Conservation (phyloP, 1,140 invertebrate species). For the Carposina sasakii region DNA sequence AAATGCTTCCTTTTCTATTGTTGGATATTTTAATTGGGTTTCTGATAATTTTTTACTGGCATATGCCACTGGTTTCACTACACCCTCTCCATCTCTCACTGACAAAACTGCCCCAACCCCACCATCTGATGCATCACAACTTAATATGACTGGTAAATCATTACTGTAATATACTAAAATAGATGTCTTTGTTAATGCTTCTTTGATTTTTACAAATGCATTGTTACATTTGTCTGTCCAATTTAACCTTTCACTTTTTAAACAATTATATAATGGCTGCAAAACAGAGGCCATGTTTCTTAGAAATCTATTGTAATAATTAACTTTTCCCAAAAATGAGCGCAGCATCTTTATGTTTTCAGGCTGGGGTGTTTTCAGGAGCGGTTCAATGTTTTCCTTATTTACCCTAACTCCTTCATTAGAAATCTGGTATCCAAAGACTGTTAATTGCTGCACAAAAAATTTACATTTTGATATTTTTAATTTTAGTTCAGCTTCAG, state of each 20-base stretch:
- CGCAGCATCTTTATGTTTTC: conserved; percentile 15
- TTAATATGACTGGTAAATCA: conserved; percentile 7
- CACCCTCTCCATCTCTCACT: conserved; percentile 8
- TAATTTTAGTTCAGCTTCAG: conserved; percentile 18
- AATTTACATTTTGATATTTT: conserved; percentile 18
- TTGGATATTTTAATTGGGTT: neutral
- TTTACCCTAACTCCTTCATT: conserved; percentile 19
- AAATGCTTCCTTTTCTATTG: conserved; percentile 22
- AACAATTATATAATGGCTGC: conserved; percentile 10
- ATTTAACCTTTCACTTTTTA: conserved; percentile 8
- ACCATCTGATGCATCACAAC: conserved; percentile 14
- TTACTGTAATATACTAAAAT: conserved; percentile 10
- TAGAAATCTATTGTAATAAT: conserved; percentile 16
- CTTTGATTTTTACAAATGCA: conserved; percentile 11
- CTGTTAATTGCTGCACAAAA: conserved; percentile 16
- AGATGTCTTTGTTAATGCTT: neutral
- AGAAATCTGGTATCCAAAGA: conserved; percentile 17
- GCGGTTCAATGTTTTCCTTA: conserved; percentile 20
- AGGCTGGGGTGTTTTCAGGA: conserved; percentile 12
- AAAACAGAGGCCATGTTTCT: neutral
- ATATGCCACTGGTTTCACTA: conserved; percentile 9
- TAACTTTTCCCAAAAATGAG: conserved; percentile 24
- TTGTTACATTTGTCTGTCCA: conserved; percentile 13
- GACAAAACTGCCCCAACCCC: conserved; percentile 7
- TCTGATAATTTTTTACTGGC: conserved; percentile 14